A percentile compares a stretch with the other conserved stretches of the same genome.
phyloP scores from a whole-genome alignment of 1,140 invertebrate genomes.

The Zaprionus camerounensis region DNA sequence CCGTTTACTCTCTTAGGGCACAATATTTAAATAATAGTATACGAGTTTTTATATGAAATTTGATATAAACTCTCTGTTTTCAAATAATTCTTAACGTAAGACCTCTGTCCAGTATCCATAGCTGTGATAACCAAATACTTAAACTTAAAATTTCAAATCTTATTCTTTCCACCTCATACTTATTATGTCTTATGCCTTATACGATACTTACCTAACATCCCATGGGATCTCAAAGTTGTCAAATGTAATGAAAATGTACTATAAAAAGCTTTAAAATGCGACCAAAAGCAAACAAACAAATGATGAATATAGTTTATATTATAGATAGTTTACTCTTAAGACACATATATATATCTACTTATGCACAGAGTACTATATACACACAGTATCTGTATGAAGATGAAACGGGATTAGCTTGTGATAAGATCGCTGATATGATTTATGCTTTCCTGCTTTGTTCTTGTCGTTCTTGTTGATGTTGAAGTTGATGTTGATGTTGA shows the following conservation, averaged over 20 bases:
- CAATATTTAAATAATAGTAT: not conserved
- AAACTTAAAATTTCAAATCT: not conserved
- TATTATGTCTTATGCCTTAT: not conserved
- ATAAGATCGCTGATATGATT: conserved; percentile 41
- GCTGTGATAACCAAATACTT: conserved; percentile 1
- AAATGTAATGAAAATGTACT: conserved; percentile 7
- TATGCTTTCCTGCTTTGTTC: conserved; percentile 38
- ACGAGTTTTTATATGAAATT: not conserved
- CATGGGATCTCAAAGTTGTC: conserved; percentile 10
- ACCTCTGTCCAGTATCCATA: not conserved
- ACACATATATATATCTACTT: not conserved
- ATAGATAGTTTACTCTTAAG: conserved; percentile 9
- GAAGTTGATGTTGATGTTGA: conserved; percentile 13
- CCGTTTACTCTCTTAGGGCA: not conserved
- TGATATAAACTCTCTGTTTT: not conserved
- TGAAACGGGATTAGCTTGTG: conserved; percentile 24
- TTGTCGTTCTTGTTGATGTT: conserved; percentile 33
- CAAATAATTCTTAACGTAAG: not conserved
- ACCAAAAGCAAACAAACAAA: conserved; percentile 15
- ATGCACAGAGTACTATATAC: conserved; percentile 3
- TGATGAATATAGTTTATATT: not conserved
- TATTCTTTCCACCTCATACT: not conserved
- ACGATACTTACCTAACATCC: not conserved
- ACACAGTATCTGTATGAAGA: conserved; percentile 8
- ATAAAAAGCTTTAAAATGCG: conserved; percentile 18